phyloP scores from a whole-genome alignment of 2,888 invertebrate genomes.

The Drosophila subsilvestris region DNA sequence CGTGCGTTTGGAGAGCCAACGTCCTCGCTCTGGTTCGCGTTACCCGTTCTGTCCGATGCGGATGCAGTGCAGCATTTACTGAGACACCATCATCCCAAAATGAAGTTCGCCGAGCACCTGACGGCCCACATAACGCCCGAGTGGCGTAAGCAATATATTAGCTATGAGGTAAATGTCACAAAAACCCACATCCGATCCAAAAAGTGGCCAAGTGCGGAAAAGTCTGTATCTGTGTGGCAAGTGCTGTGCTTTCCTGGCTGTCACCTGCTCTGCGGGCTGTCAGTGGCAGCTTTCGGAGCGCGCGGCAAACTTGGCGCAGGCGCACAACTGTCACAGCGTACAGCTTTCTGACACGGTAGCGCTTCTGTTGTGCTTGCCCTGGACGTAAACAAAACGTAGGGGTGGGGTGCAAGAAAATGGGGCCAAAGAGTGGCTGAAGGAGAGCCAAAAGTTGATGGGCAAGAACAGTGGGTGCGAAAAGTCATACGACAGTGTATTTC shows the following conservation, averaged over 20 bases:
- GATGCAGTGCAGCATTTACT: constrained; percentile 64
- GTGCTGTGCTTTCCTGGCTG: constrained; percentile 63
- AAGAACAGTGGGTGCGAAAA: constrained; percentile 30
- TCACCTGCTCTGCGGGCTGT: constrained; percentile 50
- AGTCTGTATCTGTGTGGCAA: constrained; percentile 64
- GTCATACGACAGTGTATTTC: background rate
- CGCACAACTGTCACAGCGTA: constrained; percentile 60
- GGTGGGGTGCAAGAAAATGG: background rate
- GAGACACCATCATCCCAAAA: constrained; percentile 81
- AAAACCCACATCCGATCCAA: constrained; percentile 8
- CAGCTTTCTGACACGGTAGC: constrained; percentile 53
- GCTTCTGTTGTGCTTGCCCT: constrained; percentile 61
- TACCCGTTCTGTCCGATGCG: constrained; percentile 49
- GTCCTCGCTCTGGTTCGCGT: constrained; percentile 16
- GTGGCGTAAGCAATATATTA: constrained; percentile 95
- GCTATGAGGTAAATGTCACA: constrained; percentile 87
- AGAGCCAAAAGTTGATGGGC: background rate
- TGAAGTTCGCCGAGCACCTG: constrained; percentile 96
- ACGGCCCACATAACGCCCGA: constrained; percentile 95
- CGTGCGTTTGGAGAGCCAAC: constrained; percentile 66
- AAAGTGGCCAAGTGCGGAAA: constrained; percentile 47
- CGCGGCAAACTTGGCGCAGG: background rate
- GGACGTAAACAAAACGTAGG: constrained; percentile 62
- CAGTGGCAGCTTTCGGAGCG: constrained; percentile 49
- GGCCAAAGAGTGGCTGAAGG: background rate